phyloP scores from a whole-genome alignment of 2,888 invertebrate species.

The Cheilosia soror region DNA sequence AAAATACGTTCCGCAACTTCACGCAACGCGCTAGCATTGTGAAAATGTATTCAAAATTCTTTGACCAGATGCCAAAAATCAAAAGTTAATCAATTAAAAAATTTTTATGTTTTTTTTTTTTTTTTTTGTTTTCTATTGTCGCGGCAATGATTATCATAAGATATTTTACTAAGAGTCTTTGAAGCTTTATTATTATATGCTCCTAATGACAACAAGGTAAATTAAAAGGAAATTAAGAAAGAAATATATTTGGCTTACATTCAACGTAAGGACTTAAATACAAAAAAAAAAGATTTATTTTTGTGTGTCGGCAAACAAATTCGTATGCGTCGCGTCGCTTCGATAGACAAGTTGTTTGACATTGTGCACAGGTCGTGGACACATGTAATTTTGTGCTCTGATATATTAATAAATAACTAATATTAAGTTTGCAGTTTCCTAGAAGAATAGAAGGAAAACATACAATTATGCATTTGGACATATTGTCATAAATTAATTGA shows the following conservation, averaged over 20 bases:
- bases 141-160: background rate
- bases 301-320: background rate
- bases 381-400: background rate
- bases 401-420: no score
- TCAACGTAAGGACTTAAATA: background rate
- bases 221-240: background rate
- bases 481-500: no score
- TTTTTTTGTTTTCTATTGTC: conserved; percentile 1
- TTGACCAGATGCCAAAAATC: background rate
- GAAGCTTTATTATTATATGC: background rate
- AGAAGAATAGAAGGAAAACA: no score
- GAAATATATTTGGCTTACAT: background rate
- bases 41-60: background rate
- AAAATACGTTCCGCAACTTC: background rate
- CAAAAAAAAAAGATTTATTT: background rate
- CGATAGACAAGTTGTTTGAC: background rate
- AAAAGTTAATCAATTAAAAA: background rate
- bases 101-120: background rate
- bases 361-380: background rate
- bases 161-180: background rate
- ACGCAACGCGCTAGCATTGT: background rate
- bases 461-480: no score
- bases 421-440: no score
- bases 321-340: background rate
- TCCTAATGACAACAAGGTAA: background rate